Evolutionary conservation across 2,113 vertebrate genomes (phyloP).

Genomic region (Chaetodon auriga): DNA sequence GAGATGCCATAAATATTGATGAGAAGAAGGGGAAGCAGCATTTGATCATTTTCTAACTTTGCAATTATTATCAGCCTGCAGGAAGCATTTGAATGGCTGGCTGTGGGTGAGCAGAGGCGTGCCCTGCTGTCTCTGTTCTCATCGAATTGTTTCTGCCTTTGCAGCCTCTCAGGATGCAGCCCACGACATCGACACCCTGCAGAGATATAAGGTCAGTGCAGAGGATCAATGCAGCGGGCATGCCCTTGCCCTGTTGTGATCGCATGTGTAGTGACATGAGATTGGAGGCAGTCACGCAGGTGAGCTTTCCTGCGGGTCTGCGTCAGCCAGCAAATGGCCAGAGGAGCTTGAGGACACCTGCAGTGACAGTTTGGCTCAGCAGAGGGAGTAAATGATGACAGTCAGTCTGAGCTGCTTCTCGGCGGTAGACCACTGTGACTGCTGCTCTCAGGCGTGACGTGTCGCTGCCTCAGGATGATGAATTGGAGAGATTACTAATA

Average conservation of each 20-base stretch:
- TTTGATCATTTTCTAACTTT: not conserved
- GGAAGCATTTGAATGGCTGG: not conserved
- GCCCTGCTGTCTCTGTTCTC: conserved; percentile 27
- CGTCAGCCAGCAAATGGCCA: not conserved
- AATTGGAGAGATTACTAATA: conserved; percentile 54
- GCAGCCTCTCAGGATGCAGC: conserved; percentile 95
- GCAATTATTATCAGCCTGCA: not conserved
- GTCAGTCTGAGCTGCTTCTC: conserved; percentile 46
- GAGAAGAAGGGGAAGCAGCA: not conserved
- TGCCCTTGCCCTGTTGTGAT: conserved; percentile 52
- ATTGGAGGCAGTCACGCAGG: conserved; percentile 48
- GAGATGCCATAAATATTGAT: conserved; percentile 14
- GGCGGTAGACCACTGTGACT: conserved; percentile 50
- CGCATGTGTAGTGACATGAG: conserved; percentile 62
- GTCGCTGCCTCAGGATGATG: conserved; percentile 67
- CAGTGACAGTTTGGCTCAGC: conserved; percentile 71
- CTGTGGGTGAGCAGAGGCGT: conserved; percentile 8
- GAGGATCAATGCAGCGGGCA: conserved; percentile 52
- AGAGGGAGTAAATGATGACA: conserved; percentile 77
- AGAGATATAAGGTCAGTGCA: conserved; percentile 88
- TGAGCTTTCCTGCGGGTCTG: conserved; percentile 17
- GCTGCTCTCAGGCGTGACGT: conserved; percentile 57
- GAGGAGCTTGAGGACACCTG: conserved; percentile 59
- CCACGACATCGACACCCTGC: conserved; percentile 90
- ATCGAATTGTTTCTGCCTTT: conserved; percentile 49